These are phyloP conservation scores for Actinia tenebrosa DNA, from an alignment of 64 coral and sea anemone genomes.

Conservation along the genomic window DNA sequence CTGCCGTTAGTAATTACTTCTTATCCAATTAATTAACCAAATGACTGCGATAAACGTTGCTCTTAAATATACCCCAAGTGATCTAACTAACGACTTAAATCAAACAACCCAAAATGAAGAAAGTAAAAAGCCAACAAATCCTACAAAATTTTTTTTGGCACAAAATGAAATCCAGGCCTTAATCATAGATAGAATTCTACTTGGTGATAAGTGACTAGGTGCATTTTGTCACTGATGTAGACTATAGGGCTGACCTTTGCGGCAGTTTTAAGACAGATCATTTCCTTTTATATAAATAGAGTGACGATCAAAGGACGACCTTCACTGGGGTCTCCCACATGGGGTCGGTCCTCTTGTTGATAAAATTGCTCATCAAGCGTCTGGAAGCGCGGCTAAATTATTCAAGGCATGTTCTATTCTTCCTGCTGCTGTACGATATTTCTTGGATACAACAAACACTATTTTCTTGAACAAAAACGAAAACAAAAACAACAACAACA, in stretches of 20 bases:
- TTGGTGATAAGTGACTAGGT: too few relatives aligned
- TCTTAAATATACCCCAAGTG: not conserved
- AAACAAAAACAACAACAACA: too few relatives aligned
- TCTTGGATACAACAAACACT: not conserved
- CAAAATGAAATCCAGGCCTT: not conserved
- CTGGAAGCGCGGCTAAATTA: not conserved
- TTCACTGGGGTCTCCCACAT: not conserved
- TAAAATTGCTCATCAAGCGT: not conserved
- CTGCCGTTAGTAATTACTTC: too few relatives aligned
- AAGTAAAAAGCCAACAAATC: too few relatives aligned
- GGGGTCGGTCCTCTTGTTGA: not conserved
- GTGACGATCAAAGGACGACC: not conserved
- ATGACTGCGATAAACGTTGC: not conserved
- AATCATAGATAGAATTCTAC: not conserved
- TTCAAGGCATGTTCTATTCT: not conserved
- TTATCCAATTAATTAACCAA: not conserved
- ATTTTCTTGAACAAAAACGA: too few relatives aligned
- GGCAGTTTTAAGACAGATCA: not conserved
- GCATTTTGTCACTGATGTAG: not conserved
- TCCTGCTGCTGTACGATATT: not conserved
- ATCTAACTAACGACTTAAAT: not conserved
- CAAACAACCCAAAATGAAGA: too few relatives aligned
- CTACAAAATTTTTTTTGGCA: not conserved
- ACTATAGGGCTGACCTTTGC: not conserved
- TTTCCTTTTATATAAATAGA: not conserved